phyloP scores from a whole-genome alignment of 92 coral and sea anemone genomes.

The Epizoanthus rinbou region DNA sequence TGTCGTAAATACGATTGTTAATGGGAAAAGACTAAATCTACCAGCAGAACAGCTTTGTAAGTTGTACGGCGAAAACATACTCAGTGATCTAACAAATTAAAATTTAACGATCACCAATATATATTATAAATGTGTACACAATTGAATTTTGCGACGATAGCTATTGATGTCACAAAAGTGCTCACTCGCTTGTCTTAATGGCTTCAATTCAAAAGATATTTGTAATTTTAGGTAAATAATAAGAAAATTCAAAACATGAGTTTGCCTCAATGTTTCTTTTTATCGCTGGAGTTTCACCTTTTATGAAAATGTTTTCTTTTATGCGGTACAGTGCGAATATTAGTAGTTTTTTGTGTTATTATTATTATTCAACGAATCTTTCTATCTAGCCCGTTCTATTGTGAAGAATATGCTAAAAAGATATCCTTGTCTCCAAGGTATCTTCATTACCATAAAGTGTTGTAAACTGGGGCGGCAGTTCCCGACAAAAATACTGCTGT shows the following conservation, averaged over 20 bases:
- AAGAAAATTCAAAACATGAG: neutral
- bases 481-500: neutral
- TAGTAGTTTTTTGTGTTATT: neutral
- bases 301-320: neutral
- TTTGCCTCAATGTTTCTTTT: neutral
- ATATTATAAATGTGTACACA: slow-evolving; percentile 20
- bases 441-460: neutral
- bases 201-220: slow-evolving; percentile 17
- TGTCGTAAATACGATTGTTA: neutral
- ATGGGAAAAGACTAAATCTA: neutral
- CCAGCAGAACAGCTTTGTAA: neutral
- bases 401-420: neutral
- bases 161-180: slow-evolving; percentile 24
- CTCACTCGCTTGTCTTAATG: slow-evolving; percentile 25
- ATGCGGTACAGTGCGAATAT: neutral
- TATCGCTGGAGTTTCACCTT: neutral
- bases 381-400: neutral
- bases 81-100: slow-evolving; percentile 39
- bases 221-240: slow-evolving; percentile 10
- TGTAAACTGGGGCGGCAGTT: neutral
- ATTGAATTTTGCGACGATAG: slow-evolving; percentile 22
- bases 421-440: slow-evolving; percentile 5
- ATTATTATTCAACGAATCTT: too few species aligned
- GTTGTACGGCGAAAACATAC: slow-evolving; percentile 13
- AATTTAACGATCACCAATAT: slow-evolving; percentile 36